Base-by-base conservation (phyloP, 64 coral and sea anemone genomes). In the Platygyra sinensis region DNA sequence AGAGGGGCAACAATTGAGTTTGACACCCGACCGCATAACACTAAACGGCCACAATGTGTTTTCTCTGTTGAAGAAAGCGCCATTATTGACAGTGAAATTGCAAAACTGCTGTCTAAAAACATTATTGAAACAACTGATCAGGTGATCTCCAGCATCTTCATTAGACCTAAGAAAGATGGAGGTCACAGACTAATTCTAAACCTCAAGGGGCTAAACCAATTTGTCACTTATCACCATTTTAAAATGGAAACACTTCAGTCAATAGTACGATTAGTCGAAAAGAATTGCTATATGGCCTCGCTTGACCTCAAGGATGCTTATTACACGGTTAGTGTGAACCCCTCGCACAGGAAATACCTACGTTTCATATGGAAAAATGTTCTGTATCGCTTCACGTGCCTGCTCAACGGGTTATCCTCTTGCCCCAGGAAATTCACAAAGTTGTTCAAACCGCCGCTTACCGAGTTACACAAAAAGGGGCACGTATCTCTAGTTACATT, bases 381-480 rank as follows among this genome's bases (percentile, higher is more conserved):
- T 27, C 72, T 77, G 57, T 88, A 77, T 29, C 31, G 50, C 38
- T 88, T 75, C 67, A 77, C 73, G 20, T 88, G 86, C 49, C 49
- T 77, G 33, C 86, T 51, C n/a, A 77, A 88, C 28, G 86, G 86
- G 50, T 30, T 88, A 73, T 75, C 86, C 13, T 88, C 73, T 16
- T 88, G 86, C 52, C 86, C 86, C 10, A 22, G 73, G 31, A 52
- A 60, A 60, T 88, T 88, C 64, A 77, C 72, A 15, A 91, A 91
- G 83, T 65, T 83, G 13, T 3, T 36, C 33, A 36, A 36, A 36
- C 33, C 33, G 33, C 33, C 33, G 33, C 33, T 36, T 36, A 3
- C 33, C 33, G 33, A 36, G 33, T 3, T 36, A 36, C 33, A 36
- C 33, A 36, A 36, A 36, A 36, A 36, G 19, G 89, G 89, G 24